phyloP scores from a whole-genome alignment of 1,140 invertebrate species.

The Drosophila orena region DNA sequence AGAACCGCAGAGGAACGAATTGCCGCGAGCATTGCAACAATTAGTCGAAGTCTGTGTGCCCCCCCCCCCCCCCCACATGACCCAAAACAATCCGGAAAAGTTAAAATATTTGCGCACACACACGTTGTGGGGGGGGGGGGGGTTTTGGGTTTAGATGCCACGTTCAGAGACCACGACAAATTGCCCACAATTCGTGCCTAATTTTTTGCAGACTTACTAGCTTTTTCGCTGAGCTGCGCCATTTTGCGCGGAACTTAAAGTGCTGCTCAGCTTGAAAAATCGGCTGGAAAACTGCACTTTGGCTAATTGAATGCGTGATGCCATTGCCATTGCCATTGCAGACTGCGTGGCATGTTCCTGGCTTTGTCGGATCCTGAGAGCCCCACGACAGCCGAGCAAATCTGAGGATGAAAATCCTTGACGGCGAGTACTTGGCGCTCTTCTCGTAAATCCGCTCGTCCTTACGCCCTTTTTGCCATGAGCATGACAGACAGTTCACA shows the following conservation, averaged over 20 bases:
- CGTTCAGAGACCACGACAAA: constrained; percentile 58
- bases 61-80: too few relatives aligned
- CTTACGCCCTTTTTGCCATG: neutral
- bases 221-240: constrained; percentile 19
- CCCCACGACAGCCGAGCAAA: constrained; percentile 4
- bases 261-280: constrained; percentile 7
- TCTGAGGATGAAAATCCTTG: neutral
- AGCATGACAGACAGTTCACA: constrained; percentile 13
- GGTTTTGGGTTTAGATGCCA: too few relatives aligned
- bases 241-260: constrained; percentile 6
- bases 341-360: constrained; percentile 1
- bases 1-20: constrained; percentile 45
- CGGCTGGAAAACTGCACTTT: constrained; percentile 25
- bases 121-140: constrained; percentile 14
- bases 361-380: constrained; percentile 2
- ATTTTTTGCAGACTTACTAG: constrained; percentile 67
- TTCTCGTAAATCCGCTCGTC: neutral
- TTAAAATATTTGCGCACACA: constrained; percentile 58
- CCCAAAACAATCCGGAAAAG: constrained; percentile 30
- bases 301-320: constrained; percentile 40
- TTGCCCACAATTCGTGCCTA: constrained; percentile 66
- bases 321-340: neutral
- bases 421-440: constrained; percentile 3
- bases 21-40: constrained; percentile 65
- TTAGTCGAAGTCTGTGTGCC: constrained; percentile 47